Percentiles rank a stretch among this genome's conserved stretches.
These are phyloP conservation scores for Diaphora mendica DNA, from an alignment of 2,888 invertebrate species.

Conservation along the genomic window DNA sequence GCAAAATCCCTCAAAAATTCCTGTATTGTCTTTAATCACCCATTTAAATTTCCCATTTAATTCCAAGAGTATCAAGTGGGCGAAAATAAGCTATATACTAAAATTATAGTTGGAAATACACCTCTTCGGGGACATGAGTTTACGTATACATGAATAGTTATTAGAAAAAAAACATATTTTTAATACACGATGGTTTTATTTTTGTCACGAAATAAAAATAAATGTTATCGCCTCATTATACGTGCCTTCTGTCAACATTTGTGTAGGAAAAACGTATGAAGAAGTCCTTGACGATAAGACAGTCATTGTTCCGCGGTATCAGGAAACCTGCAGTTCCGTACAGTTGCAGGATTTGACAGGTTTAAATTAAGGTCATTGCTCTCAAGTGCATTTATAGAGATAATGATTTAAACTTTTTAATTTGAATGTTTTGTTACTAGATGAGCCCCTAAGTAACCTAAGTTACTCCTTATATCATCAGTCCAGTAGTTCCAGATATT, in stretches of 20 bases:
- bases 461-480: too few relatives aligned
- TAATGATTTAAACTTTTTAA: background rate
- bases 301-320: slow-evolving; percentile 1
- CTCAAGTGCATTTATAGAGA: background rate
- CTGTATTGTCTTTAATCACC: too few relatives aligned
- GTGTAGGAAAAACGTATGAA: slow-evolving; percentile 1
- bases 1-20: too few relatives aligned
- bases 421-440: too few relatives aligned
- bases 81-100: background rate
- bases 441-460: too few relatives aligned
- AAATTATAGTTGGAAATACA: background rate
- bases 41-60: too few relatives aligned
- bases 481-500: too few relatives aligned
- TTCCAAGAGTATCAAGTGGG: background rate
- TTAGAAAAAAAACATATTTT: background rate
- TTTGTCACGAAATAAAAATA: slow-evolving; percentile 18
- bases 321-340: slow-evolving; percentile 16
- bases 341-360: background rate
- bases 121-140: background rate
- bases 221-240: slow-evolving; percentile 1
- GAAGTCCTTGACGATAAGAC: slow-evolving; percentile 11
- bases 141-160: background rate
- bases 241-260: slow-evolving; percentile 6
- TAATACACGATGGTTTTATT: background rate
- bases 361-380: background rate